These are phyloP conservation scores for Menidia beryllina DNA, from an alignment of 2,113 vertebrate species.

Conservation along the genomic window DNA sequence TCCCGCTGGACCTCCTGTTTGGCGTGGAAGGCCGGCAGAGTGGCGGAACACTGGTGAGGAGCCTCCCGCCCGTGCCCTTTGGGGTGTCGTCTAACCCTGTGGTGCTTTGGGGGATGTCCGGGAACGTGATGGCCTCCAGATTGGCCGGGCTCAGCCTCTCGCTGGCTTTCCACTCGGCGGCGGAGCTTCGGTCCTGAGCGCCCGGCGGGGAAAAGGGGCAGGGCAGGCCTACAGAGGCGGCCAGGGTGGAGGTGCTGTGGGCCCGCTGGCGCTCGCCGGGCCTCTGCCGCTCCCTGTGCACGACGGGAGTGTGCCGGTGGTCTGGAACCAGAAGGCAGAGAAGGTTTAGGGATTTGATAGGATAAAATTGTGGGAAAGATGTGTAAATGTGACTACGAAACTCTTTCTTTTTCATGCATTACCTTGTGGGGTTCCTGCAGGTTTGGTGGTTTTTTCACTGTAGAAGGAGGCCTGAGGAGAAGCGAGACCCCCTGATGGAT, in stretches of 20 bases:
- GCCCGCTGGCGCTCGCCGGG: constrained; percentile 67
- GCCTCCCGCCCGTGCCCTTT: constrained; percentile 65
- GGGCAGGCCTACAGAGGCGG: constrained; percentile 81
- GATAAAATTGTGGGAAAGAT: too few species aligned
- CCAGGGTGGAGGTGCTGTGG: constrained; percentile 71
- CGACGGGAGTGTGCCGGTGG: constrained; percentile 36
- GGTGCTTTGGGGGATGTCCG: constrained; percentile 24
- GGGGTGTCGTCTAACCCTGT: constrained; percentile 51
- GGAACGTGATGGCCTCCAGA: constrained; percentile 70
- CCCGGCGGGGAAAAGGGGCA: constrained; percentile 67
- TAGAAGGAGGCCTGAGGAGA: constrained; percentile 17
- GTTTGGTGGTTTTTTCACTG: constrained; percentile 3
- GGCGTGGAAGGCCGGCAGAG: neutral
- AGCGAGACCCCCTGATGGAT: neutral
- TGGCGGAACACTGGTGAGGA: too few species aligned
- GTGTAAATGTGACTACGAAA: too few species aligned
- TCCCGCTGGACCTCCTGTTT: neutral
- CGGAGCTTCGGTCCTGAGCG: neutral
- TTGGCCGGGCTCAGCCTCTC: constrained; percentile 65
- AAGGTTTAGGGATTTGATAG: too few species aligned
- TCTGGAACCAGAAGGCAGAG: constrained; percentile 20
- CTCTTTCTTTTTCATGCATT: neutral
- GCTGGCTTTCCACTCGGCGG: constrained; percentile 54
- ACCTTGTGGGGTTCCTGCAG: constrained; percentile 31
- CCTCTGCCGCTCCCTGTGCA: constrained; percentile 64